These are phyloP conservation scores for Rhinolophus ferrumequinum DNA, from an alignment of 2,113 vertebrate species.

Conservation along the genomic window DNA sequence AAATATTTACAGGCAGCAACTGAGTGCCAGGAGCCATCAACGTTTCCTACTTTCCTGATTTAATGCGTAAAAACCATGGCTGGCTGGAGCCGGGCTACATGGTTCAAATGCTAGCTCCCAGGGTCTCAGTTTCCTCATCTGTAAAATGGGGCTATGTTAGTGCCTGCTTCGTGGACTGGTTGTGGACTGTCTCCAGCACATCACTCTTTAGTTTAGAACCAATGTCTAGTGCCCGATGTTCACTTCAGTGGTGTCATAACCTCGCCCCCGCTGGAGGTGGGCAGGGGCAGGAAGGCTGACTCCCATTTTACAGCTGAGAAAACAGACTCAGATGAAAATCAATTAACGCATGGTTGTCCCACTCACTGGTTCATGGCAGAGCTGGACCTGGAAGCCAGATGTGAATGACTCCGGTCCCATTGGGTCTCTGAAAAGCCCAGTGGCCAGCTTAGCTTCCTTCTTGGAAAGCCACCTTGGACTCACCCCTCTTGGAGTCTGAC, in stretches of 20 bases:
- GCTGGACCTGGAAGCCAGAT: not conserved
- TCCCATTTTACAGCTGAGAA: not conserved
- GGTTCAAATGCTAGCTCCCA: not conserved
- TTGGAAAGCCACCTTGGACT: not conserved
- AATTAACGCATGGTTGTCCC: not conserved
- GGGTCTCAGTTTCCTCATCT: not conserved
- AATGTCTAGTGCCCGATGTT: not conserved
- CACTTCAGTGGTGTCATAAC: rapidly evolving
- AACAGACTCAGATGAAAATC: not conserved
- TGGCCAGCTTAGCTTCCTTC: not conserved
- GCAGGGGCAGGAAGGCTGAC: not conserved
- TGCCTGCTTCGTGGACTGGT: not conserved
- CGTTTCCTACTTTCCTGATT: not conserved
- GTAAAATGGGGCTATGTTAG: not conserved
- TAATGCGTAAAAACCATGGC: not conserved
- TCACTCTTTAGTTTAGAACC: not conserved
- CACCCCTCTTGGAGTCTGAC: not conserved
- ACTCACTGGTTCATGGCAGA: not conserved
- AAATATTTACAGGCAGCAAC: not conserved
- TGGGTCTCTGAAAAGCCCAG: not conserved
- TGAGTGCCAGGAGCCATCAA: not conserved
- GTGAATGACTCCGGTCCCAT: not conserved
- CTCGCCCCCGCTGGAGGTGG: not conserved
- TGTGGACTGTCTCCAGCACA: not conserved
- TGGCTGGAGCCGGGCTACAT: not conserved